Percentiles rank a stretch among this genome's conserved stretches.
phyloP scores from a whole-genome alignment of 1,140 invertebrate species.

The Acromyrmex echinatior region DNA sequence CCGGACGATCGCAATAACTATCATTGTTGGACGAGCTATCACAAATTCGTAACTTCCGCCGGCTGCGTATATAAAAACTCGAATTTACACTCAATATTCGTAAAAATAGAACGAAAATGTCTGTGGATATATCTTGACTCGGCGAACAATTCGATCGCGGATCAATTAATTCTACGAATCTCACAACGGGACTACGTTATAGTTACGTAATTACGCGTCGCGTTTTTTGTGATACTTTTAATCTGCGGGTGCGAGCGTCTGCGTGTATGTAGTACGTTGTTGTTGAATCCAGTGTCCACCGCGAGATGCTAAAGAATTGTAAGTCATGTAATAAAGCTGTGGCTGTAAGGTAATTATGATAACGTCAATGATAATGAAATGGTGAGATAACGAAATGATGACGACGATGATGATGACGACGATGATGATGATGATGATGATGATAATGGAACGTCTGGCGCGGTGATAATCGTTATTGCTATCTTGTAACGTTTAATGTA shows the following conservation, averaged over 20 bases:
- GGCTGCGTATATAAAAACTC: constrained; percentile 33
- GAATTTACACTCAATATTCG: constrained; percentile 29
- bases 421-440: constrained; percentile 51
- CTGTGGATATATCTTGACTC: background rate
- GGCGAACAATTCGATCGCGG: constrained; percentile 27
- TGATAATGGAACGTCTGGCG: constrained; percentile 59
- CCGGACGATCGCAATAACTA: constrained; percentile 15
- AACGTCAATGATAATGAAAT: constrained; percentile 68
- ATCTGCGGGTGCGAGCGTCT: constrained; percentile 54
- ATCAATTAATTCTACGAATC: constrained; percentile 41
- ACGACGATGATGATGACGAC: constrained; percentile 37
- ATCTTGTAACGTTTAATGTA: constrained; percentile 85
- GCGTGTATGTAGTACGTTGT: constrained; percentile 48
- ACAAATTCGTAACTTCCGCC: constrained; percentile 49
- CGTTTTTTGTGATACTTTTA: constrained; percentile 69
- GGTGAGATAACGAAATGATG: constrained; percentile 52
- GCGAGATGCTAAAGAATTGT: constrained; percentile 75
- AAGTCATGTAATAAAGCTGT: constrained; percentile 75
- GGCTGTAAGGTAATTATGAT: constrained; percentile 66
- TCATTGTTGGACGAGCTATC: constrained; percentile 22
- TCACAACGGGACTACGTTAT: constrained; percentile 43
- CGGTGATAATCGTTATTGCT: constrained; percentile 79
- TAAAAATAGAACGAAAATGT: constrained; percentile 4
- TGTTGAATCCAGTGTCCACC: constrained; percentile 73
- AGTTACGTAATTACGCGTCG: constrained; percentile 62